phyloP scores from a whole-genome alignment of 2,888 invertebrate genomes.

The Cryptus viduatorius region DNA sequence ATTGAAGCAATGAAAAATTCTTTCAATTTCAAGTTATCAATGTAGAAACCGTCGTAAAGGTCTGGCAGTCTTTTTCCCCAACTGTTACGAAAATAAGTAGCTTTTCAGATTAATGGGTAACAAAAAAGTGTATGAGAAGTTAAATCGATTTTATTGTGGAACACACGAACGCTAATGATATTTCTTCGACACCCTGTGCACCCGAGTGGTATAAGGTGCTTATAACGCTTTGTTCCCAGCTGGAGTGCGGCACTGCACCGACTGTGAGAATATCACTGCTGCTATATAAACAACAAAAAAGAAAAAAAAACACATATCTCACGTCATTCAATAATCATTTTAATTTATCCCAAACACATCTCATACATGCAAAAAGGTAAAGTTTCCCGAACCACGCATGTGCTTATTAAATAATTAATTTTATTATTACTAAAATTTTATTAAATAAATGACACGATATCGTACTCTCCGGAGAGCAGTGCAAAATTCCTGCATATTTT shows the following conservation, averaged over 20 bases:
- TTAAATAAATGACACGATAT: not conserved
- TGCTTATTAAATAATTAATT: slow-evolving; percentile 39
- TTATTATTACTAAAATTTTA: not conserved
- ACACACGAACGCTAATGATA: not conserved
- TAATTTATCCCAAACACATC: slow-evolving; percentile 49
- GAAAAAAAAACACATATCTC: slow-evolving; percentile 35
- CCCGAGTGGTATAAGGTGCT: slow-evolving; percentile 78
- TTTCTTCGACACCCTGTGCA: slow-evolving; percentile 78
- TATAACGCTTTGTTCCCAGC: slow-evolving; percentile 83
- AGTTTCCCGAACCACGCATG: slow-evolving; percentile 77
- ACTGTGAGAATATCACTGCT: slow-evolving; percentile 82
- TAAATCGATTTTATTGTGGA: not conserved
- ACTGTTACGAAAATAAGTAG: not conserved
- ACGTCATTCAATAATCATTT: slow-evolving; percentile 52
- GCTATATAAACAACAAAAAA: slow-evolving; percentile 59
- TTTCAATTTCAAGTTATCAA: not conserved
- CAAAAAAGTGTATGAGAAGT: not conserved
- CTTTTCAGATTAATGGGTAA: not conserved
- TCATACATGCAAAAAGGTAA: slow-evolving; percentile 68
- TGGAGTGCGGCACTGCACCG: slow-evolving; percentile 83
- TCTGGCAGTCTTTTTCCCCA: not conserved
- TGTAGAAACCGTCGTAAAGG: not conserved
- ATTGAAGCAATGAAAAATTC: not conserved
- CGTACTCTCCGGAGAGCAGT: not conserved
- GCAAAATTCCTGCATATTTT: not conserved